Percentiles rank a stretch among this genome's conserved stretches.
Evolutionary conservation across 2,888 invertebrate genomes (phyloP).

Genomic region (Hyposoter didymator): DNA sequence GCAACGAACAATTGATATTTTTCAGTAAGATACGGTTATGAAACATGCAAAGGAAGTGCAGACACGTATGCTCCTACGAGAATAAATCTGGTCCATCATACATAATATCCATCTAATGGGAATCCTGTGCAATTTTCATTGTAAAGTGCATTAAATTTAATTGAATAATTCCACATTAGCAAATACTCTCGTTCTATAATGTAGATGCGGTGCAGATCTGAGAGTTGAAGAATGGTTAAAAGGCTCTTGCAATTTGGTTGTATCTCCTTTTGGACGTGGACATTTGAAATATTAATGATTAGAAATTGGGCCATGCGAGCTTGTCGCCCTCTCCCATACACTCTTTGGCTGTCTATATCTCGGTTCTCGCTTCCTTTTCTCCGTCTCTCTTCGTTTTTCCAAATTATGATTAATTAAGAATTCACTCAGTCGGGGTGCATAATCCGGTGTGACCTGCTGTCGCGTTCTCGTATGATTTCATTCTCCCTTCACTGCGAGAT

Average conservation of each 20-base stretch:
- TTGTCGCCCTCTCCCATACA: not conserved
- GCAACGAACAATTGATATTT: not conserved
- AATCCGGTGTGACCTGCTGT: slow-evolving; percentile 48
- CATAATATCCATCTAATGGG: slow-evolving; percentile 3
- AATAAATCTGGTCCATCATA: slow-evolving; percentile 15
- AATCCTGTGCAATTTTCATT: slow-evolving; percentile 21
- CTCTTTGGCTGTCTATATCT: not conserved
- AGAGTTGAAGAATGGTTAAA: slow-evolving; percentile 19
- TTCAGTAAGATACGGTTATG: not conserved
- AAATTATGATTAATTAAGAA: slow-evolving; percentile 52
- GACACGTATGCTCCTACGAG: not conserved
- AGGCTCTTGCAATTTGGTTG: not conserved
- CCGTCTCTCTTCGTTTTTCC: not conserved
- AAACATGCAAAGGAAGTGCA: not conserved
- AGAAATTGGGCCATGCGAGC: slow-evolving; percentile 57
- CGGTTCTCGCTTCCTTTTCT: not conserved
- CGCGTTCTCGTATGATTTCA: slow-evolving; percentile 34
- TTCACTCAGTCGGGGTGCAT: slow-evolving; percentile 31
- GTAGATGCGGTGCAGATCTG: slow-evolving; percentile 4
- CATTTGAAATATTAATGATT: slow-evolving; percentile 51
- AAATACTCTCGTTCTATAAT: slow-evolving; percentile 6
- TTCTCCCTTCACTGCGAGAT: not conserved
- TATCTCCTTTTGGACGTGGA: slow-evolving; percentile 20
- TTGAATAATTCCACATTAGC: slow-evolving; percentile 29
- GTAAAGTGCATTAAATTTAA: slow-evolving; percentile 36